phyloP scores from a whole-genome alignment of 2,797 vertebrate genomes.

The Artibeus lituratus region DNA sequence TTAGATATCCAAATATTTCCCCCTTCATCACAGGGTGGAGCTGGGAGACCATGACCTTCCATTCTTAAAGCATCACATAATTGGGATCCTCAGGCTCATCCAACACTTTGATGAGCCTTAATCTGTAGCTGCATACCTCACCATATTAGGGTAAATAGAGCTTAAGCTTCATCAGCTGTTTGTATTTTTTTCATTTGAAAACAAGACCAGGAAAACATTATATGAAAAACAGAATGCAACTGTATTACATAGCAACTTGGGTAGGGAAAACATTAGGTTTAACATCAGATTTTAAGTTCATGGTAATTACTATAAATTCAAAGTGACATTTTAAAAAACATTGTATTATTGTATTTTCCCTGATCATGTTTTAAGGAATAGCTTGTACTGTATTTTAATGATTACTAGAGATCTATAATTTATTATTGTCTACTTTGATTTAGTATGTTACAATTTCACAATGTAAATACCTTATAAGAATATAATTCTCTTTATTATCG shows the following conservation, averaged over 20 bases:
- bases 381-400: neutral
- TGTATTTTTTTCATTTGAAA: constrained; percentile 48
- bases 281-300: neutral
- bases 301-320: neutral
- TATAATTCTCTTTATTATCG: neutral
- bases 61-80: neutral
- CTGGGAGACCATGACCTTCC: constrained; percentile 39
- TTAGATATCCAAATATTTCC: constrained; percentile 71
- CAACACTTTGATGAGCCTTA: constrained; percentile 33
- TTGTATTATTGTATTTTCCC: neutral
- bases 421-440: neutral
- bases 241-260: constrained; percentile 33
- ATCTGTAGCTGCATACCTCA: constrained; percentile 60
- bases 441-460: neutral
- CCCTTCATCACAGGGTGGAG: constrained; percentile 26
- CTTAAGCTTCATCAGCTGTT: constrained; percentile 38
- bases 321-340: constrained; percentile 38
- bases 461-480: neutral
- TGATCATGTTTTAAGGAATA: neutral
- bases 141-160: constrained; percentile 80
- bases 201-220: constrained; percentile 67
- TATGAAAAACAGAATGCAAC: constrained; percentile 64
- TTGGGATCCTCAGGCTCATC: neutral
- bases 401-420: neutral
- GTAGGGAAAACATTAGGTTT: constrained; percentile 44